Percentiles rank a stretch among this genome's conserved stretches.
Conservation (phyloP, 2,113 vertebrate genomes). For the Megatriorchis doriae region DNA sequence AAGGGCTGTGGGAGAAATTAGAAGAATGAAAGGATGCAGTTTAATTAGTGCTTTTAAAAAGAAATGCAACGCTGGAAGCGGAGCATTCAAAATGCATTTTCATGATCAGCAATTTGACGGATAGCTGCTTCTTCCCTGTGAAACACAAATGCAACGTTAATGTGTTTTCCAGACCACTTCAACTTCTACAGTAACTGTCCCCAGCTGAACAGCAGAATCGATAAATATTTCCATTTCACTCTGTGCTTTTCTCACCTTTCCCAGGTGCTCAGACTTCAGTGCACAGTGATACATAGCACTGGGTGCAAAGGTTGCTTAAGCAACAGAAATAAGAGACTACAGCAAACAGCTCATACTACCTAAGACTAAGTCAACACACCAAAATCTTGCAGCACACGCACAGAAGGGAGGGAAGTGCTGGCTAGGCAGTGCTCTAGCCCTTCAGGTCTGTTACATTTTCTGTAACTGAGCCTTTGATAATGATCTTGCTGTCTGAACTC, state of each 20-base stretch:
- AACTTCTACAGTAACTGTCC: neutral
- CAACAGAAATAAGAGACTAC: neutral
- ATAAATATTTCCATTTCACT: neutral
- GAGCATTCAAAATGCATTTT: neutral
- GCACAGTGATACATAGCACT: neutral
- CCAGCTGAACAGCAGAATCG: neutral
- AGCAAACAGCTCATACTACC: neutral
- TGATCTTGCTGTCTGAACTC: neutral
- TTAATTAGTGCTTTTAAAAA: neutral
- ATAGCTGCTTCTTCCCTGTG: neutral
- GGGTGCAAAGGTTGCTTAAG: neutral
- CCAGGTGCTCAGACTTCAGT: neutral
- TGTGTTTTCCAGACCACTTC: neutral
- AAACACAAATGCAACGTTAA: neutral
- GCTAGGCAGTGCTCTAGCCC: neutral
- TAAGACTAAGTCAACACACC: neutral
- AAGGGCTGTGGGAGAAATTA: neutral
- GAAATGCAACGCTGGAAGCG: neutral
- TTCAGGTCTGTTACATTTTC: neutral
- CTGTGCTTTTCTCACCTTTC: neutral
- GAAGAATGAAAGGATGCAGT: neutral
- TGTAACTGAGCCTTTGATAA: neutral
- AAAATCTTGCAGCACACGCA: fast-evolving
- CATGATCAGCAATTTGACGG: neutral
- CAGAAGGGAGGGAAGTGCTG: fast-evolving